Evolutionary conservation across 2,797 vertebrate genomes (phyloP).

Genomic region (Lates japonicus): DNA sequence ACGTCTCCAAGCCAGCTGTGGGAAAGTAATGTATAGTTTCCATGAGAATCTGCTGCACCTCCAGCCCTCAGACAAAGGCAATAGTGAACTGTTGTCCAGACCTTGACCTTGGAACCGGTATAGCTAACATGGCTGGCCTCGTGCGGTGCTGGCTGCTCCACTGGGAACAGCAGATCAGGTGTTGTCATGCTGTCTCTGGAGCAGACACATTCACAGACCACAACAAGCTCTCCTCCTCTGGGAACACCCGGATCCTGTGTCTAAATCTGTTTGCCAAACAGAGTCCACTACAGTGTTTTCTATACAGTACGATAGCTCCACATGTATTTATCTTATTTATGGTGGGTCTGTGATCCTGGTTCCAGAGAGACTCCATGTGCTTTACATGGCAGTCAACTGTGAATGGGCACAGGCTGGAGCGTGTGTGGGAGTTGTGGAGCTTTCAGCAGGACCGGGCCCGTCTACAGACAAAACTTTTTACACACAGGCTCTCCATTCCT

Average conservation of each 20-base stretch:
- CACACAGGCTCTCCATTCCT: slow-evolving; percentile 84
- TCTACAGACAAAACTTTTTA: slow-evolving; percentile 74
- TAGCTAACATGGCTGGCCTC: slow-evolving; percentile 47
- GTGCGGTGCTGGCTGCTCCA: slow-evolving; percentile 39
- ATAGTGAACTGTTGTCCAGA: slow-evolving; percentile 69
- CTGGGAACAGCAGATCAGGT: slow-evolving; percentile 67
- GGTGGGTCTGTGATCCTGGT: slow-evolving; percentile 32
- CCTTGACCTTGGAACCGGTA: slow-evolving; percentile 70
- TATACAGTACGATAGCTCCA: neutral
- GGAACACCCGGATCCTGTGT: slow-evolving; percentile 44
- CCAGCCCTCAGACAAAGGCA: slow-evolving; percentile 57
- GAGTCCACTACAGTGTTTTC: slow-evolving; percentile 11
- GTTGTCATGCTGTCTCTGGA: slow-evolving; percentile 67
- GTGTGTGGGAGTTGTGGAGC: slow-evolving; percentile 73
- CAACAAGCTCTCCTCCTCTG: slow-evolving; percentile 59
- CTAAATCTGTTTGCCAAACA: slow-evolving; percentile 60
- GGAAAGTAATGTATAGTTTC: slow-evolving; percentile 57
- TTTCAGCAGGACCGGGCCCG: slow-evolving; percentile 68
- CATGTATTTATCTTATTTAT: slow-evolving; percentile 49
- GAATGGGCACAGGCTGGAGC: slow-evolving; percentile 71
- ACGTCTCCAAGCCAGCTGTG: slow-evolving; percentile 60
- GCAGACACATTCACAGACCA: slow-evolving; percentile 63
- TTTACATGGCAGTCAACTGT: slow-evolving; percentile 76
- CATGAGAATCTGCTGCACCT: slow-evolving; percentile 58
- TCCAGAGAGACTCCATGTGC: slow-evolving; percentile 60